These are phyloP conservation scores for Channa argus DNA, from an alignment of 2,113 vertebrate species.

Conservation along the genomic window DNA sequence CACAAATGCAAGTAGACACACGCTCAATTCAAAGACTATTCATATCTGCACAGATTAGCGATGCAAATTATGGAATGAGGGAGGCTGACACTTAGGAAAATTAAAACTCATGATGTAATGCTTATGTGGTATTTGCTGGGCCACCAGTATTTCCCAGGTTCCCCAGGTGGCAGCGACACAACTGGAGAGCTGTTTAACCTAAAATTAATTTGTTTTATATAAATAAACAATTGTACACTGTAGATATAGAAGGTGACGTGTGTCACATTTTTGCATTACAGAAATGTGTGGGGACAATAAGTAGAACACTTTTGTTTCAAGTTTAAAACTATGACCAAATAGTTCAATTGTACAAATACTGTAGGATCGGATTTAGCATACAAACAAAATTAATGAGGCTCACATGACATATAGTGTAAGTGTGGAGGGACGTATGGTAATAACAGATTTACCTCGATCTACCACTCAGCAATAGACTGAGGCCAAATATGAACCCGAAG, in stretches of 20 bases:
- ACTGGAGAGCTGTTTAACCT: slow-evolving; percentile 14
- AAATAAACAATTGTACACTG: slow-evolving; percentile 7
- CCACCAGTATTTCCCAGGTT: background rate
- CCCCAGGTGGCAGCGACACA: slow-evolving; percentile 17
- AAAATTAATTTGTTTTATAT: background rate
- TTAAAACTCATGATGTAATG: slow-evolving; percentile 41
- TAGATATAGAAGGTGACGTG: background rate
- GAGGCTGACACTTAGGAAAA: slow-evolving; percentile 29
- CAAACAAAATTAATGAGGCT: background rate
- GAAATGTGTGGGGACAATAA: background rate
- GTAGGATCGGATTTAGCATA: background rate
- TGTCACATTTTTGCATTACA: background rate
- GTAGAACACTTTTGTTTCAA: no score
- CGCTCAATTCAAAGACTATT: slow-evolving; percentile 27
- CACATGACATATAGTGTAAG: no score
- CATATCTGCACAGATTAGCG: slow-evolving; percentile 1
- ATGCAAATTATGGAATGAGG: slow-evolving; percentile 17
- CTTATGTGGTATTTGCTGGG: background rate
- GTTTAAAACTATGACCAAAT: no score
- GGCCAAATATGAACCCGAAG: background rate
- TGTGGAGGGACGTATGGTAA: no score
- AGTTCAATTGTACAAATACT: background rate
- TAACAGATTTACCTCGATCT: slow-evolving; percentile 9
- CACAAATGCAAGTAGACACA: slow-evolving; percentile 26
- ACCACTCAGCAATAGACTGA: background rate